These are phyloP conservation scores for Enoplolaimus lenunculus DNA, from an alignment of 2,888 invertebrate species.

Conservation along the genomic window DNA sequence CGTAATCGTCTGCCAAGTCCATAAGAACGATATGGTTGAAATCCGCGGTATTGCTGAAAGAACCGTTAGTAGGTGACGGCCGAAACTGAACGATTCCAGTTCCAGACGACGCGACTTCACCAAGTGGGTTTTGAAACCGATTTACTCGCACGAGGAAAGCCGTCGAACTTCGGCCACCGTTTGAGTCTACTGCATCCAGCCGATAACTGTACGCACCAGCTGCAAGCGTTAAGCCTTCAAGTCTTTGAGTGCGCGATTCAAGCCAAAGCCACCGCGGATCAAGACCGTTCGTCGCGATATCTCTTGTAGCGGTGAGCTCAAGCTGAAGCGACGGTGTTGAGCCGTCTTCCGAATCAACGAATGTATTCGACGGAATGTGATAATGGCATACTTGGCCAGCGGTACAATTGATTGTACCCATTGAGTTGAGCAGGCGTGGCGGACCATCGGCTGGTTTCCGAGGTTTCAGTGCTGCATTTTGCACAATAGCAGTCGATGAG, in stretches of 20 bases:
- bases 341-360: slow-evolving; percentile 34
- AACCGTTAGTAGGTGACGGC: background rate
- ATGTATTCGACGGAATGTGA: slow-evolving; percentile 31
- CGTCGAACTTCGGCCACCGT: background rate
- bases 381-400: slow-evolving; percentile 22
- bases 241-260: background rate
- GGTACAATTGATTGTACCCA: slow-evolving; percentile 4
- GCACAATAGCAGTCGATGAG: background rate
- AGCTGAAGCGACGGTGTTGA: background rate
- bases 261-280: background rate
- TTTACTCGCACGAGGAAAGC: slow-evolving; percentile 10
- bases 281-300: background rate
- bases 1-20: background rate
- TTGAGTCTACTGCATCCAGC: slow-evolving; percentile 14
- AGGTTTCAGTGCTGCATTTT: background rate
- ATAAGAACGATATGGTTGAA: slow-evolving; percentile 3
- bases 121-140: background rate
- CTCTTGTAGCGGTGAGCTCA: background rate
- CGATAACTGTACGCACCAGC: background rate
- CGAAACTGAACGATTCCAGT: background rate
- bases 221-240: slow-evolving; percentile 4
- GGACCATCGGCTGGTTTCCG: background rate
- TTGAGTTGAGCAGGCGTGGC: background rate
- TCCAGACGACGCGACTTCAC: background rate
- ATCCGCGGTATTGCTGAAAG: too few species aligned